A percentile compares a stretch with the other conserved stretches of the same genome.
Evolutionary conservation across 2,797 vertebrate genomes (phyloP).

Genomic region (Erithacus rubecula): DNA sequence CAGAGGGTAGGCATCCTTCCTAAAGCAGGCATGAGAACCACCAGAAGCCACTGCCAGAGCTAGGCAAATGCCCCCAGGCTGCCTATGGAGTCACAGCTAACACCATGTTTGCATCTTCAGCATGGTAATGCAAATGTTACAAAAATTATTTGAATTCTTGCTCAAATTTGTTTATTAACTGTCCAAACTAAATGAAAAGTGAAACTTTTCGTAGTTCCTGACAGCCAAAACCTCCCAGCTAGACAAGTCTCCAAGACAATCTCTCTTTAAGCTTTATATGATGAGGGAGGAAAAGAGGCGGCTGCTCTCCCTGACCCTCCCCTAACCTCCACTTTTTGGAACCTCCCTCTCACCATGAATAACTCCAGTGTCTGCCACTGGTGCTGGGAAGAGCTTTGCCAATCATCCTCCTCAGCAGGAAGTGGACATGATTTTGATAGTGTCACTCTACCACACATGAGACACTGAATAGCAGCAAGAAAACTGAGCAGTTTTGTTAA

Average conservation of each 20-base stretch:
- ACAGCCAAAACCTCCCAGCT: not conserved
- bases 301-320: slow-evolving; percentile 22
- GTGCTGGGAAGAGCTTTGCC: slow-evolving; percentile 57
- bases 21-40: not conserved
- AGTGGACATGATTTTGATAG: slow-evolving; percentile 68
- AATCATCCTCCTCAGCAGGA: slow-evolving; percentile 61
- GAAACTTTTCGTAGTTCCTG: not conserved
- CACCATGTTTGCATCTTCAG: slow-evolving; percentile 40
- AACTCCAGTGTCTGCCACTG: slow-evolving; percentile 53
- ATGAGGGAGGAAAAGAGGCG: slow-evolving; percentile 13
- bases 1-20: not conserved
- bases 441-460: slow-evolving; percentile 59
- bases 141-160: not conserved
- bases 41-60: not conserved
- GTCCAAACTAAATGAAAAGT: slow-evolving; percentile 18
- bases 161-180: slow-evolving; percentile 20
- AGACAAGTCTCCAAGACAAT: not conserved
- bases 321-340: slow-evolving; percentile 37
- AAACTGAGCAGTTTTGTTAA: slow-evolving; percentile 71
- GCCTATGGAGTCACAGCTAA: slow-evolving; percentile 8
- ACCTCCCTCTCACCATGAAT: slow-evolving; percentile 50
- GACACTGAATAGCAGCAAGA: slow-evolving; percentile 60
- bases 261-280: not conserved
- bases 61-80: slow-evolving; percentile 32
- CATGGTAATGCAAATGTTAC: slow-evolving; percentile 35